Conservation (phyloP, 2,797 vertebrate species). For the Furcifer pardalis region DNA sequence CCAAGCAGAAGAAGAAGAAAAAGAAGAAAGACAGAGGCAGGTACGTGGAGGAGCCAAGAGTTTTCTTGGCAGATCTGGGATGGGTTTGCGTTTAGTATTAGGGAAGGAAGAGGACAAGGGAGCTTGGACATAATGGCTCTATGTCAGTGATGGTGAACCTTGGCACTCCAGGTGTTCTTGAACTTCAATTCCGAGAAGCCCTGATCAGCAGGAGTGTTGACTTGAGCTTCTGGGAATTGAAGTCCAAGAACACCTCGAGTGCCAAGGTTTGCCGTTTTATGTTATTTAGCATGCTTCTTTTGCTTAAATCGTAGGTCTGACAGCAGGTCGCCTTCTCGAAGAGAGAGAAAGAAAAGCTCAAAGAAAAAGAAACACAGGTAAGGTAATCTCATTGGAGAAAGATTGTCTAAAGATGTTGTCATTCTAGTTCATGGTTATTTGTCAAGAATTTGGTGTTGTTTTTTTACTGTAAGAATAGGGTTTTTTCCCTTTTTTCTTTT, state of each 20-base stretch:
- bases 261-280: too few relatives aligned
- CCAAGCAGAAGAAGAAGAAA: slow-evolving; percentile 90
- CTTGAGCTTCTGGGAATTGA: too few relatives aligned
- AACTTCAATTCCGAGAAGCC: too few relatives aligned
- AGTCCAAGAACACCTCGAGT: too few relatives aligned
- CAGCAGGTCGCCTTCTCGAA: slow-evolving; percentile 67
- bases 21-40: slow-evolving; percentile 80
- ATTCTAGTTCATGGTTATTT: neutral
- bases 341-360: slow-evolving; percentile 74
- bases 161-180: too few relatives aligned
- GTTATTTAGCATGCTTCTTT: neutral
- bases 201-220: too few relatives aligned
- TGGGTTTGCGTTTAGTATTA: neutral
- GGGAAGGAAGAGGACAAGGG: neutral
- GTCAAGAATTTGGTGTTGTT: neutral
- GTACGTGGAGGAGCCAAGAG: slow-evolving; percentile 51
- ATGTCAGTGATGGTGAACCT: too few relatives aligned
- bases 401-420: too few relatives aligned
- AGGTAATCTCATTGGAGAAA: neutral
- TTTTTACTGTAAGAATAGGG: neutral
- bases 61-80: neutral
- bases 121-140: neutral
- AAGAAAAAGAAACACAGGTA: slow-evolving; percentile 76
- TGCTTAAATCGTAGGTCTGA: slow-evolving; percentile 61
- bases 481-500: neutral